Conservation (phyloP, 2,113 vertebrate genomes). For the Helogale parvula region DNA sequence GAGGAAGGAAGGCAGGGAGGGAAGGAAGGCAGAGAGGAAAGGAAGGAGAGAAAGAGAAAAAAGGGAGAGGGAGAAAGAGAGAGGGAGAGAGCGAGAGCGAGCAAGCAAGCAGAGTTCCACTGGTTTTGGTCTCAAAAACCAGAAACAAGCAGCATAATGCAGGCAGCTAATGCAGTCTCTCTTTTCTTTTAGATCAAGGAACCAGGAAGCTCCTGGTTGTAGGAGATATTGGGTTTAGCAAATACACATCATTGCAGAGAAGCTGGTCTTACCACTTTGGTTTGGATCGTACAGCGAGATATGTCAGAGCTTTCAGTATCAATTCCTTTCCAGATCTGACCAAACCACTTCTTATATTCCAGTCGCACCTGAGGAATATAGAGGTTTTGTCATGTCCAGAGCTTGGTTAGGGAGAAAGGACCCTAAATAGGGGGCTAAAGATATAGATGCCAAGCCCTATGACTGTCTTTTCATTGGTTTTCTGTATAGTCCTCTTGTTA, state of each 20-base stretch:
- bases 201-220: neutral
- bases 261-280: conserved; percentile 46
- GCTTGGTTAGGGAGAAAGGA: neutral
- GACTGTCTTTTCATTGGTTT: neutral
- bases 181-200: neutral
- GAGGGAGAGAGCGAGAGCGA: neutral
- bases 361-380: conserved; percentile 58
- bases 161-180: neutral
- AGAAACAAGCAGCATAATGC: neutral
- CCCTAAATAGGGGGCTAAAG: neutral
- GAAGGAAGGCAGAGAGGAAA: too few species aligned
- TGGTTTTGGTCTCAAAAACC: neutral
- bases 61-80: neutral
- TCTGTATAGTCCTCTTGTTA: neutral
- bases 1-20: too few species aligned
- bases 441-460: neutral
- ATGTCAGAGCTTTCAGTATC: neutral
- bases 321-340: neutral
- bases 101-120: neutral
- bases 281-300: neutral
- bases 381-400: neutral
- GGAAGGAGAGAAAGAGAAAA: neutral
- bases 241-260: accelerated
- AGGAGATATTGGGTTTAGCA: neutral
- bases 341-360: conserved; percentile 68